A percentile compares a stretch with the other conserved stretches of the same genome.
phyloP scores from a whole-genome alignment of 1,140 invertebrate species.

The Halictus rubicundus region DNA sequence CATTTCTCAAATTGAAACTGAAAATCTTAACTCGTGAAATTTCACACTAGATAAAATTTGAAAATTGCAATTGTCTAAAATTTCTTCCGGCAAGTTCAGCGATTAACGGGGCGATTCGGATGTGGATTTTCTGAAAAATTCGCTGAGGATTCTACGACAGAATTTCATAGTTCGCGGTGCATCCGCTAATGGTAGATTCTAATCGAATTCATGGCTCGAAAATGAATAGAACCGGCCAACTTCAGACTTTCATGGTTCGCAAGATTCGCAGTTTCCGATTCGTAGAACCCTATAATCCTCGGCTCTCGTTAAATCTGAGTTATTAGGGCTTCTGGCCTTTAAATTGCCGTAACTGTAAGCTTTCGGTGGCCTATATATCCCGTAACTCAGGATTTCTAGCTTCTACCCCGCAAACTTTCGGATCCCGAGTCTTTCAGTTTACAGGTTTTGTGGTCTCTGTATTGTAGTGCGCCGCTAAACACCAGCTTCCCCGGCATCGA shows the following conservation, averaged over 20 bases:
- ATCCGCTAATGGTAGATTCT: not conserved
- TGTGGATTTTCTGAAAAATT: too few relatives aligned
- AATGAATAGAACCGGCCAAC: not conserved
- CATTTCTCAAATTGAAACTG: too few relatives aligned
- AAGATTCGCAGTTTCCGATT: not conserved
- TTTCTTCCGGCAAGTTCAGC: too few relatives aligned
- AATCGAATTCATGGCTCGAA: not conserved
- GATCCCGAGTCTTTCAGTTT: not conserved
- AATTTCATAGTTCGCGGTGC: not conserved
- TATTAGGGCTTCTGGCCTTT: not conserved
- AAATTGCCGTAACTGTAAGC: too few relatives aligned
- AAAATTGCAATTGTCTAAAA: too few relatives aligned
- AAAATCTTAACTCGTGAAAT: too few relatives aligned
- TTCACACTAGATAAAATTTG: too few relatives aligned
- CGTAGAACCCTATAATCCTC: too few relatives aligned
- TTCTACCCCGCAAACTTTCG: not conserved
- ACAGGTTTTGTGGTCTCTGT: conserved; percentile 2
- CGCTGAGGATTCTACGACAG: not conserved
- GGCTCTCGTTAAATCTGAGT: not conserved
- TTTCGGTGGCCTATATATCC: too few relatives aligned
- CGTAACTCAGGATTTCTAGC: too few relatives aligned
- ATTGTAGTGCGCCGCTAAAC: not conserved
- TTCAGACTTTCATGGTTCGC: not conserved
- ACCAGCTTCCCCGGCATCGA: not conserved
- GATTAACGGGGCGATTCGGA: too few relatives aligned